Percentiles rank a stretch among this genome's conserved stretches.
Evolutionary conservation across 2,797 vertebrate species (phyloP).

Genomic region (Notamacropus eugenii): DNA sequence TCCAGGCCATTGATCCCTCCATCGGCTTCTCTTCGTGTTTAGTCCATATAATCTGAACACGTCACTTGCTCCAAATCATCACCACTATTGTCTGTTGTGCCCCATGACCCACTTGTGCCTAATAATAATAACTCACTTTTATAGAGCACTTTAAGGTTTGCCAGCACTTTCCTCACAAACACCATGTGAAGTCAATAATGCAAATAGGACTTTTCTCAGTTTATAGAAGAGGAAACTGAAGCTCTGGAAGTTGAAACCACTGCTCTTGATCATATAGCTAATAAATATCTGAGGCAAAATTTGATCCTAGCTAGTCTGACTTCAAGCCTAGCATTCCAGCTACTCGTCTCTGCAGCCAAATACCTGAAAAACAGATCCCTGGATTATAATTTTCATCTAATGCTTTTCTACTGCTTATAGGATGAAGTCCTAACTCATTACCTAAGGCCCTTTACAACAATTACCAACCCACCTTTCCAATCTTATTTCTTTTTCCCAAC

Average conservation of each 20-base stretch:
- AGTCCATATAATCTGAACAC: neutral
- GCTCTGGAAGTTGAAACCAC: neutral
- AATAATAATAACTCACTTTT: neutral
- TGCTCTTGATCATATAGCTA: neutral
- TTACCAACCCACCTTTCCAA: neutral
- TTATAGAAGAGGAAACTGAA: neutral
- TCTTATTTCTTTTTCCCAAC: neutral
- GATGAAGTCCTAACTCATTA: neutral
- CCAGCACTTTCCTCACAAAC: neutral
- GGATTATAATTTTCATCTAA: neutral
- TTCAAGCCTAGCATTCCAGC: neutral
- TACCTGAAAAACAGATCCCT: neutral
- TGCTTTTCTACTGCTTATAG: neutral
- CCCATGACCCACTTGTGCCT: neutral
- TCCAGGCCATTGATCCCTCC: neutral
- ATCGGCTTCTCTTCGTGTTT: neutral
- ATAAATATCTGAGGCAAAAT: neutral
- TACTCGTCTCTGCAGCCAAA: neutral
- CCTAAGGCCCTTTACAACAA: neutral
- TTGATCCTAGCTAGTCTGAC: neutral
- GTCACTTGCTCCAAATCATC: neutral
- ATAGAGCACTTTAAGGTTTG: neutral
- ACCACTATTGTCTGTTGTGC: neutral
- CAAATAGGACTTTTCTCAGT: neutral
- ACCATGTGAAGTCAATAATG: neutral